Base-by-base conservation (phyloP, 23 tunicate genomes). In the Diplosoma virens region DNA sequence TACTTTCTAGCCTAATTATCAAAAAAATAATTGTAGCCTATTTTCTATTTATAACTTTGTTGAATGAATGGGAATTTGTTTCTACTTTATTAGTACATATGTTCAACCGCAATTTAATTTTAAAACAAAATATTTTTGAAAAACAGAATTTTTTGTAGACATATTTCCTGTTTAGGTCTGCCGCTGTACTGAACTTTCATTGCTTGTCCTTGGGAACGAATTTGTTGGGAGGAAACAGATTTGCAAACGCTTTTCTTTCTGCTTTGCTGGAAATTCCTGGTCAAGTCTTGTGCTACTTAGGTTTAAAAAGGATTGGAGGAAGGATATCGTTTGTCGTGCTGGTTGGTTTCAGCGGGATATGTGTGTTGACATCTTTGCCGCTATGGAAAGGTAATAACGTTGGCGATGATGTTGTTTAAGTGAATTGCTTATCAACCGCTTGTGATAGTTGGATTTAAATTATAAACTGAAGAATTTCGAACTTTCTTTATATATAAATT, bases 191-290 rank as follows among this genome's bases (percentile, higher is more conserved):
- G 21, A 7, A 22, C 17, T 68, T 34, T 41, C 37, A 68, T 36
- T 53, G 75, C 9, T 28, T 68, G 54, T 68, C 75, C 3, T 17
- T 68, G 9, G 37, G 37, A 23, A 68, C 75, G 4, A 68, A 68
- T 23, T 9, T 34, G 7, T 26, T 68, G 14, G 75, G 75, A 11
- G 75, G 75, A 16, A 37, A 68, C 26, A 53, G 75, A 11, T 68
- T 9, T 68, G 23, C 37, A 34, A 54, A 53, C 28, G 4, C 16
- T 23, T 36, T 68, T 68, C 25, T 68, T 34, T 25, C 55, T 36
- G 75, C 54, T n/a, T 22, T 26, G 14, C 18, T 41, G 30, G 75
- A 68, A 37, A 3, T 68, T 14, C 75, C 75, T 17, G 75, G 54
- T 9, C 2, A 37, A 9, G 30, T 68, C 4, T n/a, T 68, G 7